phyloP scores from a whole-genome alignment of 2,113 vertebrate species.

The Baryphthengus martii region DNA sequence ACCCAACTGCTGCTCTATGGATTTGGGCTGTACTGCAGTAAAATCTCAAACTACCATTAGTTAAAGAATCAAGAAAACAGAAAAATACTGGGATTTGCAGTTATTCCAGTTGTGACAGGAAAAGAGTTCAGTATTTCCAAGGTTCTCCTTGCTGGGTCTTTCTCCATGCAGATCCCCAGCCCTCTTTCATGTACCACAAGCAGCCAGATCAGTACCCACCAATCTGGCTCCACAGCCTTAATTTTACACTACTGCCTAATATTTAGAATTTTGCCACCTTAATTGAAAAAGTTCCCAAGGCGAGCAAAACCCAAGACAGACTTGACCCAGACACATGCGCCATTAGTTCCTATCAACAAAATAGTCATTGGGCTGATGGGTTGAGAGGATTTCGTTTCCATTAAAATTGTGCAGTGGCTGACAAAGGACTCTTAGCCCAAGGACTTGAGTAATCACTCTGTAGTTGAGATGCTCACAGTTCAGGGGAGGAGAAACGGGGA shows the following conservation, averaged over 20 bases:
- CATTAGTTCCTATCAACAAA: not conserved
- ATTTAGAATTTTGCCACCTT: not conserved
- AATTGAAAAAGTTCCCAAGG: not conserved
- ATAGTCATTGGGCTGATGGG: not conserved
- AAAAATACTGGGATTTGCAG: not conserved
- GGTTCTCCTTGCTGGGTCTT: not conserved
- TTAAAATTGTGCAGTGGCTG: not conserved
- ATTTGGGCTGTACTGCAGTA: not conserved
- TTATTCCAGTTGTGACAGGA: not conserved
- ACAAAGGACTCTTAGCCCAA: no score
- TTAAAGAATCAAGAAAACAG: not conserved
- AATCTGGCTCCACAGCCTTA: fast-evolving
- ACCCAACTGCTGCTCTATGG: not conserved
- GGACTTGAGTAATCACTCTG: not conserved
- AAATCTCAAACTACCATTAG: not conserved
- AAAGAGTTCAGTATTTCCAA: not conserved
- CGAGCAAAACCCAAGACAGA: not conserved
- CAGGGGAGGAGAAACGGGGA: not conserved
- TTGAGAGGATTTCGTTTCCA: not conserved
- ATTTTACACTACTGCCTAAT: not conserved
- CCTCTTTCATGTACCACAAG: not conserved
- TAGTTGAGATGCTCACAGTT: not conserved
- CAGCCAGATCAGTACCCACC: not conserved
- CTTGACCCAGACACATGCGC: not conserved
- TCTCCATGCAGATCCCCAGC: not conserved